Percentiles rank a stretch among this genome's conserved stretches.
Conservation (phyloP, 1,140 invertebrate species). For the Drosophila guanche region DNA sequence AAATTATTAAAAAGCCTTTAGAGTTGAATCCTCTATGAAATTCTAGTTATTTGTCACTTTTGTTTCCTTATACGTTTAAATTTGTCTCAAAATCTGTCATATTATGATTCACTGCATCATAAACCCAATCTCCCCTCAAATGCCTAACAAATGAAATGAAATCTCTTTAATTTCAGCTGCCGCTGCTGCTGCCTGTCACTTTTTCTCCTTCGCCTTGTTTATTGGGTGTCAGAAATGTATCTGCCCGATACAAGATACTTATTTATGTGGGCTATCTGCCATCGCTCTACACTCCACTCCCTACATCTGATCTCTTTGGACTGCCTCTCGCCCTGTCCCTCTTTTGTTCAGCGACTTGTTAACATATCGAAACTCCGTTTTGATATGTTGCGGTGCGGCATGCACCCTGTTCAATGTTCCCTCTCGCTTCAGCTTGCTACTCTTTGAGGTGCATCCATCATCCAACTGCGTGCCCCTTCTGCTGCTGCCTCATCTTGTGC, state of each 20-base stretch:
- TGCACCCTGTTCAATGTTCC: background rate
- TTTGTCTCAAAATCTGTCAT: too few species aligned
- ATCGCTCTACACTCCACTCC: slow-evolving; percentile 2
- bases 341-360: slow-evolving; percentile 35
- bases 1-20: too few species aligned
- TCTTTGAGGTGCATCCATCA: slow-evolving; percentile 6
- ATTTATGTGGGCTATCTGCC: slow-evolving; percentile 48
- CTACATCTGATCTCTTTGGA: background rate
- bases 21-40: too few species aligned
- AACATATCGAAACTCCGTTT: slow-evolving; percentile 50
- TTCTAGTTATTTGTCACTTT: too few species aligned
- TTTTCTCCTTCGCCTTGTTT: background rate
- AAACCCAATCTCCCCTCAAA: too few species aligned
- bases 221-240: slow-evolving; percentile 20
- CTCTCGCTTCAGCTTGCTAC: background rate
- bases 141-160: background rate
- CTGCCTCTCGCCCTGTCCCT: slow-evolving; percentile 1
- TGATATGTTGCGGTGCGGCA: slow-evolving; percentile 31
- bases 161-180: slow-evolving; percentile 1
- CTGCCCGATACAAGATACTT: slow-evolving; percentile 14
- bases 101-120: too few species aligned
- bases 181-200: background rate
- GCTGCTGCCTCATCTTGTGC: too few species aligned
- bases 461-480: background rate
- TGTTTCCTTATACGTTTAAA: too few species aligned